Conservation (phyloP, 2,797 vertebrate genomes). For the Periparus ater region DNA sequence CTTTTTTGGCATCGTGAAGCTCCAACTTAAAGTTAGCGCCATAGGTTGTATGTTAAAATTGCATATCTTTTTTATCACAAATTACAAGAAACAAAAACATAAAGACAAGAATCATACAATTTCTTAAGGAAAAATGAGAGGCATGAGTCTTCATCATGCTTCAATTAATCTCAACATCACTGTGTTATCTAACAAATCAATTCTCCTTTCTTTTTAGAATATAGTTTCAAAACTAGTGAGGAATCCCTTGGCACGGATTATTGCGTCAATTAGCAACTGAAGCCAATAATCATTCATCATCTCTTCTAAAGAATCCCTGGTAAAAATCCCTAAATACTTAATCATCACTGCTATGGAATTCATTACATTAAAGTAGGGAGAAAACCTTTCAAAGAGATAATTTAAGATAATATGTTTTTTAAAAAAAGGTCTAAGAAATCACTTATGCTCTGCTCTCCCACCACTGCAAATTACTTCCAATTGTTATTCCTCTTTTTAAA, state of each 20-base stretch:
- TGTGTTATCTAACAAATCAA: conserved; percentile 8
- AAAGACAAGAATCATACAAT: not conserved
- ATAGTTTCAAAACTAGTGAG: conserved; percentile 34
- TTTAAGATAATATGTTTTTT: not conserved
- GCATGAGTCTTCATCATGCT: not conserved
- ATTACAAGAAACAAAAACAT: not conserved
- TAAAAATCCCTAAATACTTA: conserved; percentile 46
- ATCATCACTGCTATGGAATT: conserved; percentile 51
- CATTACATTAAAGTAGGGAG: not conserved
- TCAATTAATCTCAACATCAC: not conserved
- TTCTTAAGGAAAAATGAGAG: not conserved
- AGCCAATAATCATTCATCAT: conserved; percentile 55
- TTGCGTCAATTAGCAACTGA: conserved; percentile 48
- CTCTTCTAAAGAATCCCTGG: conserved; percentile 31
- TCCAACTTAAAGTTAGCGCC: not conserved
- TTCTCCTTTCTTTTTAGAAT: conserved; percentile 20
- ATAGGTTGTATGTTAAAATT: not conserved
- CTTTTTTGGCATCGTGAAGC: not conserved
- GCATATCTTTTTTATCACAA: not conserved
- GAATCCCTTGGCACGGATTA: conserved; percentile 31
- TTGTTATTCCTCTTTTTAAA: not conserved
- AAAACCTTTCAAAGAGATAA: conserved; percentile 21
- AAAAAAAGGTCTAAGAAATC: not conserved
- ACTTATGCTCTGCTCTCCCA: not conserved
- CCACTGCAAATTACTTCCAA: conserved; percentile 21